These are phyloP conservation scores for Threskiornis aethiopicus DNA, from an alignment of 2,797 vertebrate genomes.

Conservation along the genomic window DNA sequence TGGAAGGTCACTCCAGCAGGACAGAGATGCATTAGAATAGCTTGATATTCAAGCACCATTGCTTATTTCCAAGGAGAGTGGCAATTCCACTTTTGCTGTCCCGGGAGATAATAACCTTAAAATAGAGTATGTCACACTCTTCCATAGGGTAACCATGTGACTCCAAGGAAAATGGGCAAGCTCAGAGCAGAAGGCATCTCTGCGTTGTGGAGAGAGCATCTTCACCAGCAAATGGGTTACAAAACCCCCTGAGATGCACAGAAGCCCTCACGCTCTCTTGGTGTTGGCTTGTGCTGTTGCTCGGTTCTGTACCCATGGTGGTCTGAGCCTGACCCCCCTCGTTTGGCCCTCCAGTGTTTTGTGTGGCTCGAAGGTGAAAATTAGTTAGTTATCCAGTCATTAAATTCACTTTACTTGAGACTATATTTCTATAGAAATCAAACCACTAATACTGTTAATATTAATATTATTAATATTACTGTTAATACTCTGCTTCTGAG, in stretches of 20 bases:
- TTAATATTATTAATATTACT: neutral
- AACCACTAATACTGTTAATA: neutral
- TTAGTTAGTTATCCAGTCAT: neutral
- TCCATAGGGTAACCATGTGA: neutral
- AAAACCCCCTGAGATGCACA: neutral
- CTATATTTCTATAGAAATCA: neutral
- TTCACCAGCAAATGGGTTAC: neutral
- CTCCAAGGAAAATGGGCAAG: neutral
- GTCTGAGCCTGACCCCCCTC: neutral
- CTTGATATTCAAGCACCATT: neutral
- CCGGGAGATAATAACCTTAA: constrained; percentile 30
- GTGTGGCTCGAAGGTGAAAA: neutral
- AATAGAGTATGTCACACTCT: neutral
- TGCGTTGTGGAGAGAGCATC: neutral
- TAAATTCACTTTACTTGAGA: neutral
- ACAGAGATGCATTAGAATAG: constrained; percentile 17
- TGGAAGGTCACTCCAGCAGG: constrained; percentile 59
- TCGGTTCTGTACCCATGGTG: neutral
- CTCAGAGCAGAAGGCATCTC: neutral
- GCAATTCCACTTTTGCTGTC: constrained; percentile 19
- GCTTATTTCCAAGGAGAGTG: constrained; percentile 31
- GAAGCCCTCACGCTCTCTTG: neutral
- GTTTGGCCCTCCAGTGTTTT: neutral
- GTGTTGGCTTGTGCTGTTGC: neutral
- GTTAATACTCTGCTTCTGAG: neutral